Evolutionary conservation across 1,140 invertebrate species (phyloP).

Genomic region (Aphelenchoides besseyi): DNA sequence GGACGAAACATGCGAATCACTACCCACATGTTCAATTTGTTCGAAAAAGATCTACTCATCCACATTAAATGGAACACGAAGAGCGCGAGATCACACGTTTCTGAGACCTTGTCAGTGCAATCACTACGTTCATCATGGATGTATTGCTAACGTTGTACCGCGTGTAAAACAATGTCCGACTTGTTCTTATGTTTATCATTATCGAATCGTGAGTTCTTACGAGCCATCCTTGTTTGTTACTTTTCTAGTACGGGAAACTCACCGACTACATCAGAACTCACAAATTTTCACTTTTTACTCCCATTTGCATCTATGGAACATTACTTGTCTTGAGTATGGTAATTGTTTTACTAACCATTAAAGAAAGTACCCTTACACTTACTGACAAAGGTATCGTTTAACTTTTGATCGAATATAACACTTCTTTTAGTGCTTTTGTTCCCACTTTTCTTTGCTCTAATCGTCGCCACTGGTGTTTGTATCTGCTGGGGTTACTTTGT

Average conservation of each 20-base stretch:
- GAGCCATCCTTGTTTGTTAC: not conserved
- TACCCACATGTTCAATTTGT: conserved; percentile 4
- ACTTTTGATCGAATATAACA: no score
- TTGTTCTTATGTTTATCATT: not conserved
- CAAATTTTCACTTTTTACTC: not conserved
- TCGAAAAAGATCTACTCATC: not conserved
- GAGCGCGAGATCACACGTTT: not conserved
- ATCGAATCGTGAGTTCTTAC: not conserved
- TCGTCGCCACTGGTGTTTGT: conserved; percentile 1
- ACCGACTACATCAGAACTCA: not conserved
- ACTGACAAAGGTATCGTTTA: not conserved
- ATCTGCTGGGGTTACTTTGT: not conserved
- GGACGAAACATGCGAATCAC: not conserved
- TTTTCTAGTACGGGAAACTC: not conserved
- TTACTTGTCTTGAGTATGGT: not conserved
- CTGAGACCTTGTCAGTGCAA: not conserved
- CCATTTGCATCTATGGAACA: not conserved
- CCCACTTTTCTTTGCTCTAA: not conserved
- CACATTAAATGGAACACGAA: not conserved
- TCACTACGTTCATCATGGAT: conserved; percentile 1
- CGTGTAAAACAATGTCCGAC: not conserved
- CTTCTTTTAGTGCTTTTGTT: not conserved
- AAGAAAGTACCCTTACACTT: not conserved
- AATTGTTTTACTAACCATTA: not conserved
- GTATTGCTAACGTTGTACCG: not conserved